Evolutionary conservation across 2,113 vertebrate species (phyloP).

Genomic region (Parotia lawesii): DNA sequence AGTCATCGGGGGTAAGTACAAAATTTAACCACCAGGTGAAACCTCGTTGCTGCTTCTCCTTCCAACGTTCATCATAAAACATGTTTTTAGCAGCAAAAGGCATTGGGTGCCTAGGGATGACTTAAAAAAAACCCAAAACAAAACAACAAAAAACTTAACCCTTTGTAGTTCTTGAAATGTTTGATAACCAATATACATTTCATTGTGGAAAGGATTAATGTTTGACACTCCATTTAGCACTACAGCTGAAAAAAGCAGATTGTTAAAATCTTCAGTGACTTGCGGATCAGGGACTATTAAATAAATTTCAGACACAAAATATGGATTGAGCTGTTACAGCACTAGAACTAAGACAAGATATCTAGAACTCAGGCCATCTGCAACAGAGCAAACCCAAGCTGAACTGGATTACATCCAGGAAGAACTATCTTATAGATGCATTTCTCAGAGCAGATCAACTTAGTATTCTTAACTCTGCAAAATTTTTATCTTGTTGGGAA

Average conservation of each 20-base stretch:
- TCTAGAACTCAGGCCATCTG: not conserved
- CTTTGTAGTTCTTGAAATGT: not conserved
- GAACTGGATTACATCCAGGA: not conserved
- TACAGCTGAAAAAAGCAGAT: not conserved
- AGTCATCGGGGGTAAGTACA: slow-evolving; percentile 92
- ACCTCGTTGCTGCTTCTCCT: slow-evolving; percentile 91
- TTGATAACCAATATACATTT: not conserved
- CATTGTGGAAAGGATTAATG: not conserved
- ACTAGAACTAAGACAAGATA: not conserved
- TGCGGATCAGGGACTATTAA: not conserved
- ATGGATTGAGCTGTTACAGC: not conserved
- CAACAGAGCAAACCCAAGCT: not conserved
- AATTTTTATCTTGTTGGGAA: not conserved
- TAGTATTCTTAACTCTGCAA: not conserved
- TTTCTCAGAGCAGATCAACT: not conserved
- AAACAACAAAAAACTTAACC: not conserved
- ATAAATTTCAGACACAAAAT: not conserved
- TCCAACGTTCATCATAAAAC: slow-evolving; percentile 97
- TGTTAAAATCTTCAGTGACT: not conserved
- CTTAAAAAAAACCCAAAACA: slow-evolving; percentile 51
- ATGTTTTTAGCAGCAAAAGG: slow-evolving; percentile 95
- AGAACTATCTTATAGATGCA: not conserved
- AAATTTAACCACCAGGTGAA: slow-evolving; percentile 98
- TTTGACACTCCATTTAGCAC: not conserved
- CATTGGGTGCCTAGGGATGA: slow-evolving; percentile 89